phyloP scores from a whole-genome alignment of 2,797 vertebrate genomes.

The Peromyscus nudipes region DNA sequence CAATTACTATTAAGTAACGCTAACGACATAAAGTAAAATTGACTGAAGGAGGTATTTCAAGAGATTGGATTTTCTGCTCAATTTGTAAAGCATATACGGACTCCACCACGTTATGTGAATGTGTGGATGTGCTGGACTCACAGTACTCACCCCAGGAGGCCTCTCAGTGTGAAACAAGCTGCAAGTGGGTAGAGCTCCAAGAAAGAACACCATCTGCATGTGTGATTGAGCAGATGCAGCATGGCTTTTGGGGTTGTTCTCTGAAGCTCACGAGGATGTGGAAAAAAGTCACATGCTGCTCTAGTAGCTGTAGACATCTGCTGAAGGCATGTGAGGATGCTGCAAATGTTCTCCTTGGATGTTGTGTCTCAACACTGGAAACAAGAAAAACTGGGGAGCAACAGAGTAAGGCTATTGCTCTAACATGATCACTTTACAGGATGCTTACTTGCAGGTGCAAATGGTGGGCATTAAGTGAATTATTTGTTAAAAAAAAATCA shows the following conservation, averaged over 20 bases:
- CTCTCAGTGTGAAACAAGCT: constrained; percentile 68
- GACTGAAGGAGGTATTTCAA: constrained; percentile 20
- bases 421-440: not conserved
- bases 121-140: constrained; percentile 33
- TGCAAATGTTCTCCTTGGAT: constrained; percentile 35
- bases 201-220: constrained; percentile 68
- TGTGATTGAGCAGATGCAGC: constrained; percentile 70
- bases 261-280: constrained; percentile 54
- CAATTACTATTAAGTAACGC: constrained; percentile 31
- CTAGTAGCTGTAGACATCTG: constrained; percentile 77
- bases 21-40: constrained; percentile 34
- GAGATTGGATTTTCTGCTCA: constrained; percentile 31
- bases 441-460: not conserved
- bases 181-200: constrained; percentile 62
- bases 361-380: not conserved
- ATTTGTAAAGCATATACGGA: constrained; percentile 23
- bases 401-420: not conserved
- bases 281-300: constrained; percentile 74
- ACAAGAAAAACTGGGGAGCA: not conserved
- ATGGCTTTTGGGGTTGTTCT: constrained; percentile 60
- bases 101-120: constrained; percentile 31
- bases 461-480: not conserved
- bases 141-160: constrained; percentile 38
- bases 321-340: constrained; percentile 58
- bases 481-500: not conserved